Percentiles rank a stretch among this genome's conserved stretches.
These are phyloP conservation scores for Eupithecia exiguata DNA, from an alignment of 2,888 invertebrate genomes.

Conservation along the genomic window DNA sequence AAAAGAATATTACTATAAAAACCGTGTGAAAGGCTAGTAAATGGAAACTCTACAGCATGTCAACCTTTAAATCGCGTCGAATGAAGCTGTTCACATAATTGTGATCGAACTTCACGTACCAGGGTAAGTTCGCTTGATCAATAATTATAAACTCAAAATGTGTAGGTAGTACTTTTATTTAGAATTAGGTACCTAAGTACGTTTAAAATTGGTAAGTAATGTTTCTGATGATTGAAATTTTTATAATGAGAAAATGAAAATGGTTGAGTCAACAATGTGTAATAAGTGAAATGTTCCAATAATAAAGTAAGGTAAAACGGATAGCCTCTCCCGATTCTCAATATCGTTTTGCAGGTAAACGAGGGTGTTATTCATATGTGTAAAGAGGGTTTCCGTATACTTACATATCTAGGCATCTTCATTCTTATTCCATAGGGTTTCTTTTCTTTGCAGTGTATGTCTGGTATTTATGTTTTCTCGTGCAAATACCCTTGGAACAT, in stretches of 20 bases:
- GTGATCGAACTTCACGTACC: too few relatives aligned
- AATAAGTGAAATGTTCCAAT: slow-evolving; percentile 76
- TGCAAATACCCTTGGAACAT: slow-evolving; percentile 35
- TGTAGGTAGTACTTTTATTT: background rate
- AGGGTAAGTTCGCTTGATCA: too few relatives aligned
- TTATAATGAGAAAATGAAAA: slow-evolving; percentile 53
- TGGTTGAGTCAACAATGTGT: slow-evolving; percentile 73
- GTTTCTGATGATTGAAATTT: background rate
- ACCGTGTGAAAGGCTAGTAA: too few relatives aligned
- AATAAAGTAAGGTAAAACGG: slow-evolving; percentile 72
- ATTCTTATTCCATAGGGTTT: slow-evolving; percentile 48
- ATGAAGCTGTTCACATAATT: too few relatives aligned
- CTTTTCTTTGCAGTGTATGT: slow-evolving; percentile 46
- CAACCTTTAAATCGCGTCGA: too few relatives aligned
- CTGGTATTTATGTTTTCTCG: slow-evolving; percentile 41
- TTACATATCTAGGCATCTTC: slow-evolving; percentile 54
- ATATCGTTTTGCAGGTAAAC: slow-evolving; percentile 72
- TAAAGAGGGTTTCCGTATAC: slow-evolving; percentile 61
- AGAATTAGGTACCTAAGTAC: background rate
- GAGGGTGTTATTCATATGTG: slow-evolving; percentile 71
- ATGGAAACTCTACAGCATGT: too few relatives aligned
- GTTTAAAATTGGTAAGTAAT: background rate
- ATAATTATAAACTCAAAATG: background rate
- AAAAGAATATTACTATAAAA: too few relatives aligned
- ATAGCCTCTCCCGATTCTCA: slow-evolving; percentile 70